Percentiles rank a stretch among this genome's conserved stretches.
Evolutionary conservation across 2,888 invertebrate species (phyloP).

Genomic region (Empis stercorea): DNA sequence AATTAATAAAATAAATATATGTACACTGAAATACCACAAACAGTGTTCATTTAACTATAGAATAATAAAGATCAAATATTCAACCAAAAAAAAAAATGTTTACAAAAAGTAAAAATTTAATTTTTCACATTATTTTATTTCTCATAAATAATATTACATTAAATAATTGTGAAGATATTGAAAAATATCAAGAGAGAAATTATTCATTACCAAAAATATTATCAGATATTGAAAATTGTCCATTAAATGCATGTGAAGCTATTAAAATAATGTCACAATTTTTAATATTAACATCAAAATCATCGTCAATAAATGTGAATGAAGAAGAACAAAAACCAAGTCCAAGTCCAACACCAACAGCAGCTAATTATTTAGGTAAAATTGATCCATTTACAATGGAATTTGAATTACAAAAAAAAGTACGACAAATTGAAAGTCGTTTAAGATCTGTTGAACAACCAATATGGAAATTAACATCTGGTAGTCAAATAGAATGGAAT

Average conservation of each 20-base stretch:
- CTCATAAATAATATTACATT: not conserved
- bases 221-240: conserved; percentile 27
- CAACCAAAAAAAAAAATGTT: no score
- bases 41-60: no score
- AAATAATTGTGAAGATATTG: not conserved
- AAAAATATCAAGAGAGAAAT: conserved; percentile 12
- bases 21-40: no score
- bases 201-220: conserved; percentile 21
- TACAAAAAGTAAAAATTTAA: not conserved
- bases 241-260: conserved; percentile 38
- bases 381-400: conserved; percentile 18
- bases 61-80: no score
- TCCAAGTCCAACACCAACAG: conserved; percentile 2
- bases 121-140: not conserved
- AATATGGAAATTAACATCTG: conserved; percentile 44
- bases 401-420: conserved; percentile 23
- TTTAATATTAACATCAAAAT: conserved; percentile 22
- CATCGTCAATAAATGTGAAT: conserved; percentile 1
- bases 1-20: no score
- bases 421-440: conserved; percentile 43
- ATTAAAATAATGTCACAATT: conserved; percentile 31
- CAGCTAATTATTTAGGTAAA: conserved; percentile 3
- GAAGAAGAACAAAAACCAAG: conserved; percentile 1
- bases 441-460: conserved; percentile 52
- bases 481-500: conserved; percentile 41